Evolutionary conservation across 1,140 invertebrate genomes (phyloP), one percentile per base, ranked within the genome.

Genomic region (Trichonephila clavipes): DNA sequence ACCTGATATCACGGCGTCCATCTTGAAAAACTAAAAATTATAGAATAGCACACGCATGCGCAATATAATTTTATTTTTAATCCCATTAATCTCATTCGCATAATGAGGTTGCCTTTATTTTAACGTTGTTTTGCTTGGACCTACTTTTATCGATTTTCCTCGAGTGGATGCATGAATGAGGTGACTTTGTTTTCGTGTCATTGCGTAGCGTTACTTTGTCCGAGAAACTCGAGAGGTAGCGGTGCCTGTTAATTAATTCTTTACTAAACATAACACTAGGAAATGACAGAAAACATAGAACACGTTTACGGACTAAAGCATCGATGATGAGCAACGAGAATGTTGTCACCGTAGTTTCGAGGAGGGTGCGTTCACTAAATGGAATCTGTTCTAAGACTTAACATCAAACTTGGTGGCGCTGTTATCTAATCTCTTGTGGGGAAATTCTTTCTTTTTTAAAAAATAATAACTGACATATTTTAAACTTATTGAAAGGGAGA

Each of bases 41-140:
- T 94, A 89, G 92, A 83, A 94, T 89, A 94, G 91, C 87, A 89
- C 85, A 94, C 92, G 92, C 92, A 94, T 94, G 92, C 92, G 92
- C 92, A 94, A 94, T 94, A 94, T 94, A 94, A 94, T 94, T 94
- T 94, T 89, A 94, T 94, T 94, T 94, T 94, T 94, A 94, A 94
- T 94, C 88, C 92, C 92, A 94, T 89, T 94, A 94, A 94, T 94
- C 92, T 94, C 92, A 94, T 94, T 89, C 92, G 92, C 92, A 94
- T 94, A 94, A 94, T 94, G 92, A 94, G 92, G 92, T 94, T 88
- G 92, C 92, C 87, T 94, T 94, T 94, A 89, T 94, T 89, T 94
- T 89, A 89, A 88, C 88, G 87, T 83, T 89, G 88, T 94, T 94
- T 88, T 82, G 86, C 85, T 94, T 59, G 92, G 66, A 94, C 86